A percentile compares a stretch with the other conserved stretches of the same genome.
These are phyloP conservation scores for Amblyjoppa proteus DNA, from an alignment of 2,888 invertebrate genomes.

Conservation along the genomic window DNA sequence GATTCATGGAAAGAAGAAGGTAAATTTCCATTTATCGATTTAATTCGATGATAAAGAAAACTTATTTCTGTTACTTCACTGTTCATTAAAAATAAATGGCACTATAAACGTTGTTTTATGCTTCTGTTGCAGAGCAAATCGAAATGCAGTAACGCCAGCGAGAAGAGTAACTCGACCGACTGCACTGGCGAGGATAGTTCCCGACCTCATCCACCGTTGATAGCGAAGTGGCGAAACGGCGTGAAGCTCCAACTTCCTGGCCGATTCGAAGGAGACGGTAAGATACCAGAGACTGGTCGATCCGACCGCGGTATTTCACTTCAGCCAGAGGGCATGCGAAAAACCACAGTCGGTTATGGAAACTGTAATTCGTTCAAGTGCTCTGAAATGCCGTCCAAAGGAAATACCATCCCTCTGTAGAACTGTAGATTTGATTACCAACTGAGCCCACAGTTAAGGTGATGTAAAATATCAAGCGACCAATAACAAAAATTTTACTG, in stretches of 20 bases:
- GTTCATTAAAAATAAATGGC: not conserved
- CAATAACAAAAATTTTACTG: too few relatives aligned
- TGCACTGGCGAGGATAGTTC: constrained; percentile 79
- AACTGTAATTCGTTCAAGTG: not conserved
- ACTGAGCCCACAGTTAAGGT: not conserved
- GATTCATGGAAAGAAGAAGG: constrained; percentile 84
- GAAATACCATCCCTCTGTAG: not conserved
- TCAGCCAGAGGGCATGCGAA: not conserved
- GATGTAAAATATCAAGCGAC: too few relatives aligned
- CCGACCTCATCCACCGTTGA: constrained; percentile 86
- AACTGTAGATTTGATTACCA: not conserved
- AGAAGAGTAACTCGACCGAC: constrained; percentile 80
- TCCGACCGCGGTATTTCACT: not conserved
- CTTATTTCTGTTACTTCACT: constrained; percentile 37
- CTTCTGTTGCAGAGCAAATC: constrained; percentile 76
- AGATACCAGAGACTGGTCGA: constrained; percentile 71
- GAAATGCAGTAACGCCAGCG: constrained; percentile 79
- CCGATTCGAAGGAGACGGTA: constrained; percentile 90
- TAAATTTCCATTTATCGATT: constrained; percentile 59
- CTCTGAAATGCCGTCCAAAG: not conserved
- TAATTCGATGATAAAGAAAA: not conserved
- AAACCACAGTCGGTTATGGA: not conserved
- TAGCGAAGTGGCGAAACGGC: constrained; percentile 90
- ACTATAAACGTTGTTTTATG: not conserved
- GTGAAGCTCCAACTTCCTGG: constrained; percentile 88